Percentiles rank a stretch among this genome's conserved stretches.
phyloP scores from a whole-genome alignment of 2,797 vertebrate species.

The Capromys pilorides region DNA sequence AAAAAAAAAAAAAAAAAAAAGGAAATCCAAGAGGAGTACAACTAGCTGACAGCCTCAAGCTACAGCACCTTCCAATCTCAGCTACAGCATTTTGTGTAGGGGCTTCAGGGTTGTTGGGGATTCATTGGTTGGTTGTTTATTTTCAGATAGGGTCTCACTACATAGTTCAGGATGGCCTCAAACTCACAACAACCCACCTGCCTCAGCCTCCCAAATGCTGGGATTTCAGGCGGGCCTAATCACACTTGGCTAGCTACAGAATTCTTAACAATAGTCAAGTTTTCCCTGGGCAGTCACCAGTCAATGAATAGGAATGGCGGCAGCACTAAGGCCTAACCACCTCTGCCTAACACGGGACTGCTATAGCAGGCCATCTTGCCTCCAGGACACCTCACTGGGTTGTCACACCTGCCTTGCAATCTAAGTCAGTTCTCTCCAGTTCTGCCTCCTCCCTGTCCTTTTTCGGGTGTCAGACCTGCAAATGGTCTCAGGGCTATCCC shows the following conservation, averaged over 20 bases:
- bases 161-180: background rate
- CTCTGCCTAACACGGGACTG: background rate
- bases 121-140: background rate
- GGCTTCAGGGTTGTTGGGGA: background rate
- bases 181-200: background rate
- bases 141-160: background rate
- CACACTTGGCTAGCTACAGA: background rate
- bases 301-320: background rate
- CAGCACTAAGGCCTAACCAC: background rate
- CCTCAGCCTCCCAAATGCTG: background rate
- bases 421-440: background rate
- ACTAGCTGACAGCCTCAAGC: background rate
- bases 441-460: background rate
- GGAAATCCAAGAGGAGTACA: background rate
- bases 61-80: background rate
- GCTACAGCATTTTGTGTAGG: background rate
- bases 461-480: background rate
- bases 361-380: conserved; percentile 4
- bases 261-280: background rate
- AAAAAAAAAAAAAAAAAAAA: too few species aligned
- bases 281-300: conserved; percentile 15
- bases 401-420: background rate
- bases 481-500: background rate
- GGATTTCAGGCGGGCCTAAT: background rate
- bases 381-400: background rate